Percentiles rank a stretch among this genome's conserved stretches.
Evolutionary conservation across 1,140 invertebrate species (phyloP).

Genomic region (Saccostrea glomerata): DNA sequence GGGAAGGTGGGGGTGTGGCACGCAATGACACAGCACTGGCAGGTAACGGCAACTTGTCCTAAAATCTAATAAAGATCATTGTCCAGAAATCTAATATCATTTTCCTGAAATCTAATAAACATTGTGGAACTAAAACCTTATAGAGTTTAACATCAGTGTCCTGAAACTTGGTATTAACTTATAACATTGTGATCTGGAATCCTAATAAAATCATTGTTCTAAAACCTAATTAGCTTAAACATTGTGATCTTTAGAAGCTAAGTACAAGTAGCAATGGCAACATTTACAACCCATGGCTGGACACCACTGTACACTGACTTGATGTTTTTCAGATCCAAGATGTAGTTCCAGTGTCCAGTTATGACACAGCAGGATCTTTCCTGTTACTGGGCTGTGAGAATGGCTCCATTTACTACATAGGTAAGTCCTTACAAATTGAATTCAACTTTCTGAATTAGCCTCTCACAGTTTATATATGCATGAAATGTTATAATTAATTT

Average conservation of each 20-base stretch:
- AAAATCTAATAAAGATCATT: not conserved
- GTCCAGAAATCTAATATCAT: not conserved
- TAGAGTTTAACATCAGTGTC: no score
- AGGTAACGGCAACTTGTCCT: conserved; percentile 70
- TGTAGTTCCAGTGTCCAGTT: conserved; percentile 95
- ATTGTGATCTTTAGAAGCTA: no score
- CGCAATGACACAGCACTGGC: conserved; percentile 98
- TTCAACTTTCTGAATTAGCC: not conserved
- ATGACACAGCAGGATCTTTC: conserved; percentile 97
- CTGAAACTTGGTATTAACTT: no score
- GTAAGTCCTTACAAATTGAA: conserved; percentile 80
- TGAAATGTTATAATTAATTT: not conserved
- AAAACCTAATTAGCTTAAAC: no score
- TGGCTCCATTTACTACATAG: conserved; percentile 98
- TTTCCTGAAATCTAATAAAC: no score
- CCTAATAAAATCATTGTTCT: no score
- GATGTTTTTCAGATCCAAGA: conserved; percentile 89
- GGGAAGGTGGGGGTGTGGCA: conserved; percentile 99
- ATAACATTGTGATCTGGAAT: no score
- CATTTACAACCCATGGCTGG: no score
- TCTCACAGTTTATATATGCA: not conserved
- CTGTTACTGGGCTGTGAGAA: conserved; percentile 96
- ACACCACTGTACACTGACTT: no score
- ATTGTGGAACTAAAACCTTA: no score
- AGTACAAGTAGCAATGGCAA: no score